Percentiles rank a stretch among this genome's conserved stretches.
phyloP scores from a whole-genome alignment of 2,888 invertebrate genomes.

The Calameuta idolon region DNA sequence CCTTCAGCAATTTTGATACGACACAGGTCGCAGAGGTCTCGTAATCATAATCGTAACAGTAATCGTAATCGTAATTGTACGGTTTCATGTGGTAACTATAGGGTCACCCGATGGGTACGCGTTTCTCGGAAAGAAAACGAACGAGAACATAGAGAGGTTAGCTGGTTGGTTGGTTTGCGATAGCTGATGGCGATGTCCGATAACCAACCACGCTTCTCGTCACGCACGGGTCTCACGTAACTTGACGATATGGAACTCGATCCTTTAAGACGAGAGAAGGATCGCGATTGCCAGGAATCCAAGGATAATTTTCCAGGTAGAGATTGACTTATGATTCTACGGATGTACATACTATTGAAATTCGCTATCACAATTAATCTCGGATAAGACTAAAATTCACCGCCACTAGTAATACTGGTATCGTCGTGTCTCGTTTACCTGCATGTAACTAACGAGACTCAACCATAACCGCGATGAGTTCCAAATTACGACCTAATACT shows the following conservation, averaged over 20 bases:
- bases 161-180: constrained; percentile 30
- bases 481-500: not conserved
- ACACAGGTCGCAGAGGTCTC: not conserved
- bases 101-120: not conserved
- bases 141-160: not conserved
- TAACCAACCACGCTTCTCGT: constrained; percentile 41
- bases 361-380: not conserved
- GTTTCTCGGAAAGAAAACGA: not conserved
- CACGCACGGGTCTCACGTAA: constrained; percentile 50
- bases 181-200: constrained; percentile 41
- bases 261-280: constrained; percentile 20
- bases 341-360: not conserved
- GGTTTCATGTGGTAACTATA: not conserved
- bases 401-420: too few species aligned
- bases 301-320: not conserved
- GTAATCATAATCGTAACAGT: not conserved
- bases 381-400: too few species aligned
- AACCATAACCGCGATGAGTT: not conserved
- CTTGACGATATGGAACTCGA: constrained; percentile 37
- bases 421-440: not conserved
- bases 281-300: not conserved
- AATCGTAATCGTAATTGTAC: not conserved
- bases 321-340: not conserved
- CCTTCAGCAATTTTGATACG: not conserved
- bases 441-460: not conserved